Conservation (phyloP, 2,888 invertebrate genomes). For the Urechis unicinctus region DNA sequence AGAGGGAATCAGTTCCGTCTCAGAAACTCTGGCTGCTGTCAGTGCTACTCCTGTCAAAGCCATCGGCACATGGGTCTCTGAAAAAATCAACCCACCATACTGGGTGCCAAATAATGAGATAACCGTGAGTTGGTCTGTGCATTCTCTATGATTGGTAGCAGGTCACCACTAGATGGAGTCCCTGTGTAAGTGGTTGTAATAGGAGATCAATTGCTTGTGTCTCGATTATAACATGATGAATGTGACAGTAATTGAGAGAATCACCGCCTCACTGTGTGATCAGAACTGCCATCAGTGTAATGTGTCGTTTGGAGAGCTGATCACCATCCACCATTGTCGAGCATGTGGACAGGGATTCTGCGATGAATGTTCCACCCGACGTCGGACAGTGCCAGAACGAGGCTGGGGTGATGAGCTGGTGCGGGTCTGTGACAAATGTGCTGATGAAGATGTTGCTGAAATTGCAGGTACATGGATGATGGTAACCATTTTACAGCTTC, state of each 20-base stretch:
- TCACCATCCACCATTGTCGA: constrained; percentile 61
- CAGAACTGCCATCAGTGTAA: constrained; percentile 65
- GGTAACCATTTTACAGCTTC: too few species aligned
- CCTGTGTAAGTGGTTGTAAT: background rate
- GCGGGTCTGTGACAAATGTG: constrained; percentile 69
- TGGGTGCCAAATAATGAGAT: constrained; percentile 75
- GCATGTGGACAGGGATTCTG: constrained; percentile 77
- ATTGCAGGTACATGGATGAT: background rate
- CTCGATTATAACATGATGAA: constrained; percentile 2
- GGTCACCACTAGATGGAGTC: background rate
- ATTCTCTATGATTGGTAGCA: too few species aligned
- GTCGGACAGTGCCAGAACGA: constrained; percentile 64
- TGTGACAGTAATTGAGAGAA: too few species aligned
- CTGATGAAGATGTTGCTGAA: constrained; percentile 16
- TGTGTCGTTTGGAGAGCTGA: constrained; percentile 25
- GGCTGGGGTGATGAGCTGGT: constrained; percentile 66
- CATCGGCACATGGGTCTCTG: constrained; percentile 68
- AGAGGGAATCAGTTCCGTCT: constrained; percentile 61
- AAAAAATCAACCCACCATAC: constrained; percentile 71
- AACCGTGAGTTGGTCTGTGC: constrained; percentile 54
- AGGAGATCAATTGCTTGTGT: background rate
- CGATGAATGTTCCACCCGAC: constrained; percentile 63
- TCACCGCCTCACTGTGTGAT: constrained; percentile 4
- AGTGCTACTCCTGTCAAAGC: constrained; percentile 67
- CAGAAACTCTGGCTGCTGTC: constrained; percentile 61